Evolutionary conservation across 1,140 invertebrate genomes (phyloP), one percentile per base, ranked within the genome.

Genomic region (Chironomus tepperi): DNA sequence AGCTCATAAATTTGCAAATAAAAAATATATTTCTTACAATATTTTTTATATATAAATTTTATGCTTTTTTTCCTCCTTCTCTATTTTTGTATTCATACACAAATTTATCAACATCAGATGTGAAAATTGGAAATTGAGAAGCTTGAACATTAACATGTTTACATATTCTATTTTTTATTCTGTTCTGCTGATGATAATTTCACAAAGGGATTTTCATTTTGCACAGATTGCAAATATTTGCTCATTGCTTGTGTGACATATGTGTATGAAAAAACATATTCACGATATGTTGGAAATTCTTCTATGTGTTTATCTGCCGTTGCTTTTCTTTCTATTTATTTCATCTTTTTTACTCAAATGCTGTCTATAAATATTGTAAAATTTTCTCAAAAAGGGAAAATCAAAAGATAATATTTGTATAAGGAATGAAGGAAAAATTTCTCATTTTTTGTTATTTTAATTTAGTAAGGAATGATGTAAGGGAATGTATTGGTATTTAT

Each of bases 81-180:
- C 24, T 34, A 34, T 57, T 12, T n/a, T 15, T 34, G 24, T 57
- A n/a, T 57, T 15, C 12, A 57, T 57, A 12, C 12, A n/a, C 47
- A 57, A n/a, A 57, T 57, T 57, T 57, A 57, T 57, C n/a, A 15
- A 57, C 47, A 57, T 57, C 47, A 57, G n/a, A 57, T 57, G 47
- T 57, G 47, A 57, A 57, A 57, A 57, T 57, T 57, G 47, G 47
- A 57, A 57, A 57, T 57, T 57, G 47, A 57, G 47, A 57, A 57
- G 47, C 47, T 57, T 57, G 47, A 57, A n/a, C 47, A 57, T 57
- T 57, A 57, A 57, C 47, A n/a, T 57, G 47, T 57, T 57, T 57
- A 57, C 47, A 57, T 57, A 5, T 57, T 57, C 47, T 57, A 57
- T 57, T 1, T n/a, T 57, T 34, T 34, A 2, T 34, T 34, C 24